Evolutionary conservation across 2,113 vertebrate species (phyloP).

Genomic region (Tupaia chinensis): DNA sequence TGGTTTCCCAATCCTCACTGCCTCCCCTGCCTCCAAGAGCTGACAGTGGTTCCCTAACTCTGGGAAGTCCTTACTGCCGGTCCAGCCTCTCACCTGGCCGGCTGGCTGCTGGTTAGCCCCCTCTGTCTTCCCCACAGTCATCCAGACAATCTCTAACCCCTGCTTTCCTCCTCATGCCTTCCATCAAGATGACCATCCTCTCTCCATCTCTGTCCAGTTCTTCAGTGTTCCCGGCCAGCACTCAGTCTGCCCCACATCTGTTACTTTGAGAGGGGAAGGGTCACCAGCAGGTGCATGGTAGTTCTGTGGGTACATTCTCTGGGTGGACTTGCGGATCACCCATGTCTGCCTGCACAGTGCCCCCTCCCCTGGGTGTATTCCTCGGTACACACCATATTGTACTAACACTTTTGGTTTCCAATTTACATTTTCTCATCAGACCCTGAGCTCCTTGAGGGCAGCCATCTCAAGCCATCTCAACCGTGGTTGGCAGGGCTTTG

Average conservation of each 20-base stretch:
- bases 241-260: background rate
- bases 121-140: background rate
- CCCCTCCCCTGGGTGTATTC: background rate
- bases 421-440: constrained; percentile 4
- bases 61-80: background rate
- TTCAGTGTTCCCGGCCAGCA: background rate
- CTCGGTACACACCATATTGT: background rate
- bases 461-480: constrained; percentile 7
- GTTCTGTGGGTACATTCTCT: background rate
- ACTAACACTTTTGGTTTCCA: background rate
- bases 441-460: constrained; percentile 11
- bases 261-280: background rate
- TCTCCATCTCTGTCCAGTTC: background rate
- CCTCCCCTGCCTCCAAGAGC: background rate
- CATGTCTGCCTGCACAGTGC: background rate
- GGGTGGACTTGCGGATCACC: too few relatives aligned
- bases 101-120: too few relatives aligned
- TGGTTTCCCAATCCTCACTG: background rate
- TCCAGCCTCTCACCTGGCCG: background rate
- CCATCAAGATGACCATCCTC: background rate
- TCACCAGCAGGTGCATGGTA: background rate
- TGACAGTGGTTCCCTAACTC: background rate
- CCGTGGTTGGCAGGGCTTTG: background rate
- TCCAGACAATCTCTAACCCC: background rate
- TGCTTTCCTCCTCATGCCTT: background rate